Percentiles rank a stretch among this genome's conserved stretches.
Conservation (phyloP, 2,113 vertebrate genomes). For the western clawed frog (Xenopus tropicalis) region UCB_Xtro_10.0 CM004443.2:30308501-30309000, state of each 20-base stretch:
- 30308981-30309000: too few species aligned
- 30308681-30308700: constrained; percentile 30
- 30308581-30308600: constrained; percentile 83
- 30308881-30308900: too few species aligned
- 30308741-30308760: background rate
- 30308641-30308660: constrained; percentile 81
- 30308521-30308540: constrained; percentile 79
- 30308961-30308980: too few species aligned
- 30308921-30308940: too few species aligned
- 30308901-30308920: too few species aligned
- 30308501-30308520: constrained; percentile 78
- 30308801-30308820: background rate
- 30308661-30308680: constrained; percentile 64
- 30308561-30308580: constrained; percentile 85
- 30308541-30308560: constrained; percentile 82
- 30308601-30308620: constrained; percentile 83
- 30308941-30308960: too few species aligned
- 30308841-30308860: too few species aligned
- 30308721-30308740: background rate
- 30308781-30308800: background rate
- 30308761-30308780: background rate
- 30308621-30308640: constrained; percentile 79
- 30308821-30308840: too few species aligned
- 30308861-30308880: too few species aligned
- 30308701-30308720: constrained; percentile 49